Conservation (phyloP, 2,113 vertebrate genomes). For the Collichthys lucidus region DNA sequence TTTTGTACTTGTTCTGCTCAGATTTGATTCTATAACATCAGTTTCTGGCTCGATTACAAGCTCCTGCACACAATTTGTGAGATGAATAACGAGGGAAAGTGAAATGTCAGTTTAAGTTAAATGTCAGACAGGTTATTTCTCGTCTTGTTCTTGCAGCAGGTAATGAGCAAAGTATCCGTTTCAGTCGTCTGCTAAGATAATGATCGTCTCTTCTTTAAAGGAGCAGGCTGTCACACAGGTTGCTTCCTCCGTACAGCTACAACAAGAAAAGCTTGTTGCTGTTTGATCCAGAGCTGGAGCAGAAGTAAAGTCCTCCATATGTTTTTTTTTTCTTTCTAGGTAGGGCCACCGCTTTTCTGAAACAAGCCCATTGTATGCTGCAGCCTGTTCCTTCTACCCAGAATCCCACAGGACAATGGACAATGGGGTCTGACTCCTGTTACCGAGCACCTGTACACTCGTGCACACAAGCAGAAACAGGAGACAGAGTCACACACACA, state of each 20-base stretch:
- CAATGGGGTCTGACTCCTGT: constrained; percentile 75
- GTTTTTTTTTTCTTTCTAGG: constrained; percentile 28
- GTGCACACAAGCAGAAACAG: constrained; percentile 34
- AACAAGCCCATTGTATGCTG: constrained; percentile 60
- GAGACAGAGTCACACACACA: constrained; percentile 44
- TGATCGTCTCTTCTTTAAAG: constrained; percentile 8
- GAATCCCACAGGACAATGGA: constrained; percentile 73
- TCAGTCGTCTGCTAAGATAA: constrained; percentile 12
- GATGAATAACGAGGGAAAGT: background rate
- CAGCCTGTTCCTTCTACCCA: constrained; percentile 38
- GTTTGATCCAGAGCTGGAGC: constrained; percentile 33
- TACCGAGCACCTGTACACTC: constrained; percentile 60
- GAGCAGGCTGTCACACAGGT: too few relatives aligned
- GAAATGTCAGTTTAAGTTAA: background rate
- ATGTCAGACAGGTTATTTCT: constrained; percentile 6
- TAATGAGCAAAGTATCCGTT: constrained; percentile 24
- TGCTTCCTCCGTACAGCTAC: background rate
- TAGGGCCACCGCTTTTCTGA: constrained; percentile 51
- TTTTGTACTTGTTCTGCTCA: background rate
- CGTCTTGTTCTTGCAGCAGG: background rate
- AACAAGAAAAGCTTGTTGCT: background rate
- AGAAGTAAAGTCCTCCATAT: constrained; percentile 1
- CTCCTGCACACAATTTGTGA: background rate
- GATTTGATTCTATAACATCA: background rate
- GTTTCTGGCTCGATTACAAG: background rate